Base-by-base conservation (phyloP, 2,113 vertebrate genomes). In the Sceloporus tristichus region DNA sequence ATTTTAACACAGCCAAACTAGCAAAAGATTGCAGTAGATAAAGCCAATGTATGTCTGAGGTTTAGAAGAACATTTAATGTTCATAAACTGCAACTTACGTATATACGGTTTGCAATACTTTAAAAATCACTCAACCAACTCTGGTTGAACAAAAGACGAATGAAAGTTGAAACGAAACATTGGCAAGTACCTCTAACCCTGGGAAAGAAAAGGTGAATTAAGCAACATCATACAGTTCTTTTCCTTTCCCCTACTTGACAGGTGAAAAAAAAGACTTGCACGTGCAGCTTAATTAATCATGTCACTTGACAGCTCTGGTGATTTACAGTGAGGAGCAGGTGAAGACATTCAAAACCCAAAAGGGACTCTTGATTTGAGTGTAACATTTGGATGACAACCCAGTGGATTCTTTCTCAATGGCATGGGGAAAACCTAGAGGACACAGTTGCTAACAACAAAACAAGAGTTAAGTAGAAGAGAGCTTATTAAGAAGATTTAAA, bases 281-380 rank as follows among this genome's bases (percentile, higher is more conserved):
- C 97, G 97, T 98, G 98, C 97, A 98, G 97, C 94, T 97, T 97
- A 97, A 98, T 98, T 97, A 98, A 97, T 98, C 97, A 97, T 89
- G 95, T 96, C 95, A 97, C 97, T 98, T 98, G 98, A 98, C 98
- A 91, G 96, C 96, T 97, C 97, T 6, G 96, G 93, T 98, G 98
- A 98, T 98, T 98, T 98, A 98, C 97, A 98, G 97, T 97, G 97
- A 96, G 97, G 97, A 98, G 98, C 98, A 99, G 98, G 98, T 99
- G 98, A 99, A 97, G 96, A 97, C 96, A 97, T 95, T 98, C 94
- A 98, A 97, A 97, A 97, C 97, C 97, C 96, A 93, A 97, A 96
- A 96, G 92, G 91, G 95, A 95, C 95, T 94, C 97, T 97, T 95
- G 90, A 96, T 96, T 92, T 93, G 94, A 96, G 96, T 93, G 94